Conservation (phyloP, 2,113 vertebrate species). For the Serinus canaria region DNA sequence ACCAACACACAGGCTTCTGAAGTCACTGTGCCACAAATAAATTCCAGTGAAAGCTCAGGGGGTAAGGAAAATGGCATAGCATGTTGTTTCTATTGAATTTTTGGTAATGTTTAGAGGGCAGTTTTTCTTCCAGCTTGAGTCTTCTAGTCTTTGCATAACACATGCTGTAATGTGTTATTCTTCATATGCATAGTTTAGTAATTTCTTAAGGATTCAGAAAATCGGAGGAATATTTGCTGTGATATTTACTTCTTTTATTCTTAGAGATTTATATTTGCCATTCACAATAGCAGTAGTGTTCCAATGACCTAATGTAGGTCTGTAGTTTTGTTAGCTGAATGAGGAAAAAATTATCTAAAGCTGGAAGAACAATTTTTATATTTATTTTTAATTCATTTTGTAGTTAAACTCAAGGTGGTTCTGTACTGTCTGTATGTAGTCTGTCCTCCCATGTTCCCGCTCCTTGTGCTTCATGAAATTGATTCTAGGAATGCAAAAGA, state of each 20-base stretch:
- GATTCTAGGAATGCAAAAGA: background rate
- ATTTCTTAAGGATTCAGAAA: background rate
- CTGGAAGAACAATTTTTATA: background rate
- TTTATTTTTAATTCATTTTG: background rate
- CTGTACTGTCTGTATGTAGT: background rate
- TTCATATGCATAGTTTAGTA: background rate
- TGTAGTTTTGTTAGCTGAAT: background rate
- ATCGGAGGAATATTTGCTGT: background rate
- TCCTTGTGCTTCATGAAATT: background rate
- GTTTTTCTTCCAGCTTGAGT: background rate
- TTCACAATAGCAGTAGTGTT: background rate
- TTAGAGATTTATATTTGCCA: background rate
- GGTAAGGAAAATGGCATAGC: constrained; percentile 63
- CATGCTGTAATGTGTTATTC: background rate
- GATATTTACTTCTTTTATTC: background rate
- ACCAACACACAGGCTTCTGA: constrained; percentile 79
- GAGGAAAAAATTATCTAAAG: background rate
- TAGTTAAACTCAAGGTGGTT: background rate
- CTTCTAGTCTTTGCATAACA: background rate
- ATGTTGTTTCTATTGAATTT: background rate
- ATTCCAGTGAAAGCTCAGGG: constrained; percentile 81
- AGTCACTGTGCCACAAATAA: constrained; percentile 77
- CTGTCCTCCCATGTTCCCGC: background rate
- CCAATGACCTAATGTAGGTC: background rate
- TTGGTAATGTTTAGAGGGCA: background rate